Evolutionary conservation across 2,113 vertebrate genomes (phyloP).

Genomic region (Perognathus longimembris): DNA sequence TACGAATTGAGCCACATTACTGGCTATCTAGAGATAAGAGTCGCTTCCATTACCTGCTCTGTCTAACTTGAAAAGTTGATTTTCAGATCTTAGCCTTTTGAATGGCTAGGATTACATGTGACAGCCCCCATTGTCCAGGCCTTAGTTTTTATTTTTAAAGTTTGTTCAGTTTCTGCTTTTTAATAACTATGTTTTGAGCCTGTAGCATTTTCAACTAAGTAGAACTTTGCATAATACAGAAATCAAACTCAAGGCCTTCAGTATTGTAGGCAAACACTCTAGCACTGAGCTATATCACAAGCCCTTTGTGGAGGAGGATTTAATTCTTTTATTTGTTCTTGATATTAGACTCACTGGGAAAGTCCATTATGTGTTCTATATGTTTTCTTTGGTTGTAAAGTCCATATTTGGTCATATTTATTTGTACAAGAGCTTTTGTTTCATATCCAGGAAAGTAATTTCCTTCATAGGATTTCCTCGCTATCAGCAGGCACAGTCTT

Average conservation of each 20-base stretch:
- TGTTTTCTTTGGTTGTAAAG: slow-evolving; percentile 17
- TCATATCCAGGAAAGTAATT: slow-evolving; percentile 50
- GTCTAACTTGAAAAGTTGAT: too few species aligned
- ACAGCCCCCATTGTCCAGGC: too few species aligned
- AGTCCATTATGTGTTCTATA: not conserved
- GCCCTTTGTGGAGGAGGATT: not conserved
- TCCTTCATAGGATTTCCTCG: slow-evolving; percentile 32
- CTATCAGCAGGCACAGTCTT: not conserved
- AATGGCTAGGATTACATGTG: too few species aligned
- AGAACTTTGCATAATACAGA: not conserved
- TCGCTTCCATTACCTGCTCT: too few species aligned
- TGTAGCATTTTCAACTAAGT: not conserved
- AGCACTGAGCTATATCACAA: too few species aligned
- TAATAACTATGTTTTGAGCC: not conserved
- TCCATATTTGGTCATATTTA: slow-evolving; percentile 34
- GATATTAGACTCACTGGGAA: not conserved
- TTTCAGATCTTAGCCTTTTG: too few species aligned
- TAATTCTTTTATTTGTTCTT: not conserved
- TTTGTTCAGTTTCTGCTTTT: not conserved
- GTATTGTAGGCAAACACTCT: too few species aligned
- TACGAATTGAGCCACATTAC: too few species aligned
- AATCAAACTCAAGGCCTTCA: too few species aligned
- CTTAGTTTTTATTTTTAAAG: not conserved
- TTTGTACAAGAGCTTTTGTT: slow-evolving; percentile 48
- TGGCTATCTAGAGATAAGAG: too few species aligned